A percentile compares a stretch with the other conserved stretches of the same genome.
Conservation (phyloP, 2,797 vertebrate genomes). For the Malurus splendens region DNA sequence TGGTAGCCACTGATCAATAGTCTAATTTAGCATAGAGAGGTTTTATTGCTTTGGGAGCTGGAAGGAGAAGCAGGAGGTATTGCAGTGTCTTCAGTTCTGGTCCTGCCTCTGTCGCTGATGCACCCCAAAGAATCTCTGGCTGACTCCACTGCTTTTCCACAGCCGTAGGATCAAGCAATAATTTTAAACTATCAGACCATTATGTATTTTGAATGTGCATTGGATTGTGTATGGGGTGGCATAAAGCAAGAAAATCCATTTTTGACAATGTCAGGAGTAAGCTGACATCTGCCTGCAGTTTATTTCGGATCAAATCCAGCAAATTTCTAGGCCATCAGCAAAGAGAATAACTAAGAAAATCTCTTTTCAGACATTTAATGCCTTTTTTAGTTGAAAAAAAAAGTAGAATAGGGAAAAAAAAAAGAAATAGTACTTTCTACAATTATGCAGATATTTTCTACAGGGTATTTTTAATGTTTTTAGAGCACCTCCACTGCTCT, state of each 20-base stretch:
- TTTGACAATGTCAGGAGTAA: constrained; percentile 26
- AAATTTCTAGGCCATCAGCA: background rate
- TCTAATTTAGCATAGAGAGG: constrained; percentile 53
- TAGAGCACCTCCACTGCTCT: background rate
- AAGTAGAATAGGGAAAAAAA: background rate
- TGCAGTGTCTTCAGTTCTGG: constrained; percentile 47
- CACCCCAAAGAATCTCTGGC: constrained; percentile 20
- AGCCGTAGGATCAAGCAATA: constrained; percentile 31
- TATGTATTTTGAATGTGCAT: constrained; percentile 26
- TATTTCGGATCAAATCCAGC: background rate
- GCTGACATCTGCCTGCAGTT: constrained; percentile 17
- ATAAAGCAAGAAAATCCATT: constrained; percentile 46
- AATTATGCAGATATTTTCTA: background rate
- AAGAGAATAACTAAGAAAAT: background rate
- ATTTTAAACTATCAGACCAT: constrained; percentile 18
- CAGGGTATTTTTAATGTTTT: background rate
- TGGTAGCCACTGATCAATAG: constrained; percentile 54
- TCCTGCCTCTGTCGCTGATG: background rate
- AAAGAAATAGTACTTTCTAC: background rate
- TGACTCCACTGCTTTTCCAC: constrained; percentile 40
- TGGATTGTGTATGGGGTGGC: background rate
- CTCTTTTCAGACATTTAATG: background rate
- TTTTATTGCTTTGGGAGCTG: constrained; percentile 58
- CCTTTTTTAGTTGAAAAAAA: background rate
- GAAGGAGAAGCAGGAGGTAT: constrained; percentile 28